Evolutionary conservation across 2,888 invertebrate genomes (phyloP).

Genomic region (Psococerastis gibbosa): DNA sequence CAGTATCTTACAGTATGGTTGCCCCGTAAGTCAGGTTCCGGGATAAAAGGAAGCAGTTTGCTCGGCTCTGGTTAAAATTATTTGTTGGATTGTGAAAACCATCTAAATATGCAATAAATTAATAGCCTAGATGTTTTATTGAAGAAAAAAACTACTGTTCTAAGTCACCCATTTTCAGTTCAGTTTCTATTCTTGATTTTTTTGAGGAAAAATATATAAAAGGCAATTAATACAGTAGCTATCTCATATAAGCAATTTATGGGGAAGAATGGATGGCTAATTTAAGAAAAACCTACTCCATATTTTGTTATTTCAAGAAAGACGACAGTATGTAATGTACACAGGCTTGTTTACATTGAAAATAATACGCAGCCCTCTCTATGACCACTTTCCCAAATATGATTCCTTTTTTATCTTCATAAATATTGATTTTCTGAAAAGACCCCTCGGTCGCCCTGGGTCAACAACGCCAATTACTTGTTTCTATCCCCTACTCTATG

Average conservation of each 20-base stretch:
- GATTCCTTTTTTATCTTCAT: constrained; percentile 5
- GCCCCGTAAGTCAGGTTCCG: too few relatives aligned
- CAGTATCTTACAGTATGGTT: too few relatives aligned
- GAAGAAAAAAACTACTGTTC: too few relatives aligned
- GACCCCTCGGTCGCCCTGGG: neutral
- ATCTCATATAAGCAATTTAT: neutral
- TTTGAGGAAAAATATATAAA: neutral
- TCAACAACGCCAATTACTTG: neutral
- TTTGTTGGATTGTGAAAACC: too few relatives aligned
- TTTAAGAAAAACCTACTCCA: neutral
- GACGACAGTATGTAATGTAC: constrained; percentile 5
- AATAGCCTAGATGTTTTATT: too few relatives aligned
- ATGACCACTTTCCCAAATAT: neutral
- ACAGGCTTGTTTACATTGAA: constrained; percentile 8
- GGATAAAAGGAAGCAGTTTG: too few relatives aligned
- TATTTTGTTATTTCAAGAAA: constrained; percentile 10
- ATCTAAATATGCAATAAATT: too few relatives aligned
- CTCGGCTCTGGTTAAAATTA: too few relatives aligned
- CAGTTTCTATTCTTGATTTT: neutral
- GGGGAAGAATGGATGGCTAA: neutral
- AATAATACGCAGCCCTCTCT: constrained; percentile 3
- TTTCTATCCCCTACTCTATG: neutral
- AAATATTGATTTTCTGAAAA: constrained; percentile 7
- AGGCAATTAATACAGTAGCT: neutral
- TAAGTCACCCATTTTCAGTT: neutral